phyloP scores from a whole-genome alignment of 1,140 invertebrate species.

The Drosophila ohnishii region DNA sequence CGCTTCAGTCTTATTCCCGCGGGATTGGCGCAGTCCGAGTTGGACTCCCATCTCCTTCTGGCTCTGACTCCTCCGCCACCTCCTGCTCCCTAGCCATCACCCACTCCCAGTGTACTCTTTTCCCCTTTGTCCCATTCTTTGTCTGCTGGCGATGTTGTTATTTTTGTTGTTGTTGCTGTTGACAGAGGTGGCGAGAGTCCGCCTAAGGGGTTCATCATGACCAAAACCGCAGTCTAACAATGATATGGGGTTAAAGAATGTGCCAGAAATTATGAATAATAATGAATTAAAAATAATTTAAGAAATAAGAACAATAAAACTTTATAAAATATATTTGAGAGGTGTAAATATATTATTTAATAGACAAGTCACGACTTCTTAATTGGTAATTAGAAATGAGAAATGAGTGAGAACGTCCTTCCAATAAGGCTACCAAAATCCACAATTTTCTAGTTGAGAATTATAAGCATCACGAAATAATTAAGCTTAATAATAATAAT shows the following conservation, averaged over 20 bases:
- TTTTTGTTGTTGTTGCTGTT: constrained; percentile 35
- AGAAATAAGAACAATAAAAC: too few relatives aligned
- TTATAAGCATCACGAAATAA: neutral
- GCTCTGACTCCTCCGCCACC: constrained; percentile 1
- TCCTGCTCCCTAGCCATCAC: constrained; percentile 15
- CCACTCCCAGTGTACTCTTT: constrained; percentile 23
- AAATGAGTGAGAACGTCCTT: too few relatives aligned
- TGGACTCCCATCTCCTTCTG: constrained; percentile 31
- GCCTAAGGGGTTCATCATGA: constrained; percentile 15
- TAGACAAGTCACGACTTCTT: neutral
- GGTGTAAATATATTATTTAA: too few relatives aligned
- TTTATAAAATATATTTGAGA: too few relatives aligned
- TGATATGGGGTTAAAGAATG: neutral
- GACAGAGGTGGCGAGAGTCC: constrained; percentile 27
- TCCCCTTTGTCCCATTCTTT: constrained; percentile 34
- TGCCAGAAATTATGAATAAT: neutral
- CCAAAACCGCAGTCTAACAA: constrained; percentile 7
- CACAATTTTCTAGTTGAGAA: neutral
- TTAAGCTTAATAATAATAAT: too few relatives aligned
- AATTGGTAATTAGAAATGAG: neutral
- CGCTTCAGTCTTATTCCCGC: constrained; percentile 38
- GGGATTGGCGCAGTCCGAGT: constrained; percentile 52
- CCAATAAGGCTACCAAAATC: neutral
- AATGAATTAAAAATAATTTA: too few relatives aligned
- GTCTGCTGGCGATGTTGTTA: constrained; percentile 15